Evolutionary conservation across 2,113 vertebrate species (phyloP).

Genomic region (Geococcyx californianus): DNA sequence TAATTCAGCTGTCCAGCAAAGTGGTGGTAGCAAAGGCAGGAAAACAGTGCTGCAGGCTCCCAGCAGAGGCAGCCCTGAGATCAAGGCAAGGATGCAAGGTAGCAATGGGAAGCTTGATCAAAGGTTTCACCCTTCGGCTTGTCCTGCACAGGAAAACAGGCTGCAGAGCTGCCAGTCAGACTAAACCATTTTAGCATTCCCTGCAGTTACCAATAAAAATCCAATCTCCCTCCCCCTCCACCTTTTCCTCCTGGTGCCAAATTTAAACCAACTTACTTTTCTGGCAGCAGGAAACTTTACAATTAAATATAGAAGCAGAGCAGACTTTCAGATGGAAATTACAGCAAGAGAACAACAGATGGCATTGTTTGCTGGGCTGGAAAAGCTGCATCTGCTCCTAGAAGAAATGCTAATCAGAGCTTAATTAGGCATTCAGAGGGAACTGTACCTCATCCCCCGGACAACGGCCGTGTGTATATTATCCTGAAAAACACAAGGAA

Average conservation of each 20-base stretch:
- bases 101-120: neutral
- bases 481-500: constrained; percentile 18
- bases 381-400: constrained; percentile 62
- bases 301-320: constrained; percentile 61
- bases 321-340: constrained; percentile 55
- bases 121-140: neutral
- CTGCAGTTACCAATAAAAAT: constrained; percentile 28
- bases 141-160: neutral
- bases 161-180: neutral
- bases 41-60: neutral
- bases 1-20: neutral
- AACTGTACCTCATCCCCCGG: neutral
- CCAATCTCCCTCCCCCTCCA: neutral
- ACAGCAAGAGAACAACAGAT: constrained; percentile 48
- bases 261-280: constrained; percentile 40
- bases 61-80: neutral
- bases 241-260: neutral
- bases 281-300: constrained; percentile 21
- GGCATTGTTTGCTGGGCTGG: constrained; percentile 57
- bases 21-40: neutral
- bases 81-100: neutral
- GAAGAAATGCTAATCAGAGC: constrained; percentile 65
- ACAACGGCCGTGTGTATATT: neutral
- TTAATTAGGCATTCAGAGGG: constrained; percentile 56
- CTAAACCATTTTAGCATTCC: neutral